Evolutionary conservation across 2,113 vertebrate species (phyloP).

Genomic region (Acanthochromis polyacanthus): DNA sequence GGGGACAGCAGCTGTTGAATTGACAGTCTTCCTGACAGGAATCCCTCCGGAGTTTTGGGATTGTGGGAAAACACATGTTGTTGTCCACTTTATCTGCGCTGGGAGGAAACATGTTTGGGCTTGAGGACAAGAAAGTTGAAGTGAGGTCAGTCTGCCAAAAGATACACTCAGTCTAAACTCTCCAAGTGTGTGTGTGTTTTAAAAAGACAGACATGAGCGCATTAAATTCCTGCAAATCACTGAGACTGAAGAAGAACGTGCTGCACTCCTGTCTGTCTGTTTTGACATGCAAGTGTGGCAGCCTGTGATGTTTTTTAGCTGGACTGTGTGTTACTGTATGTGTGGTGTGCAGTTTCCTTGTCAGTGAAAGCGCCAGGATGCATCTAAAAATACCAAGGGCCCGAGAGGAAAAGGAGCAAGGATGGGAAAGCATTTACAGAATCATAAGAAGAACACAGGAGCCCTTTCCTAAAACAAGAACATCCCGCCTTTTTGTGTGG

Average conservation of each 20-base stretch:
- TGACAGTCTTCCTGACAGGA: constrained; percentile 27
- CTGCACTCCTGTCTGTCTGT: no score
- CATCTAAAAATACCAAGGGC: constrained; percentile 71
- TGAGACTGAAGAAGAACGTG: no score
- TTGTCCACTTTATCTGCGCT: constrained; percentile 49
- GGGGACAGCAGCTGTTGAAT: constrained; percentile 43
- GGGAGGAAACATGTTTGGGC: constrained; percentile 7
- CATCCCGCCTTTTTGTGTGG: constrained; percentile 11
- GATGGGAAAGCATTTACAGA: constrained; percentile 64
- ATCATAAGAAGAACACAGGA: constrained; percentile 31
- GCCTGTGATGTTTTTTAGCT: constrained; percentile 30
- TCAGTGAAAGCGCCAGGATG: constrained; percentile 40
- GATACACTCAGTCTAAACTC: constrained; percentile 13
- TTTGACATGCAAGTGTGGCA: constrained; percentile 1
- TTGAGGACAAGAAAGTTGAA: constrained; percentile 50
- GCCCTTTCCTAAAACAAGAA: constrained; percentile 23
- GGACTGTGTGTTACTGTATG: constrained; percentile 20
- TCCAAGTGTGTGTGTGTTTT: not conserved
- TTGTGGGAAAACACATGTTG: constrained; percentile 75
- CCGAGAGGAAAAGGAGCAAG: constrained; percentile 51
- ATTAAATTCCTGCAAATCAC: not conserved
- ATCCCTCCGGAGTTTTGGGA: constrained; percentile 50
- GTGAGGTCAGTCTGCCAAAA: constrained; percentile 35
- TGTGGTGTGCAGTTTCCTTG: constrained; percentile 46
- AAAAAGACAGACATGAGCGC: not conserved